phyloP scores from a whole-genome alignment of 2,797 vertebrate species.

The Schizothorax lantsangensis region DNA sequence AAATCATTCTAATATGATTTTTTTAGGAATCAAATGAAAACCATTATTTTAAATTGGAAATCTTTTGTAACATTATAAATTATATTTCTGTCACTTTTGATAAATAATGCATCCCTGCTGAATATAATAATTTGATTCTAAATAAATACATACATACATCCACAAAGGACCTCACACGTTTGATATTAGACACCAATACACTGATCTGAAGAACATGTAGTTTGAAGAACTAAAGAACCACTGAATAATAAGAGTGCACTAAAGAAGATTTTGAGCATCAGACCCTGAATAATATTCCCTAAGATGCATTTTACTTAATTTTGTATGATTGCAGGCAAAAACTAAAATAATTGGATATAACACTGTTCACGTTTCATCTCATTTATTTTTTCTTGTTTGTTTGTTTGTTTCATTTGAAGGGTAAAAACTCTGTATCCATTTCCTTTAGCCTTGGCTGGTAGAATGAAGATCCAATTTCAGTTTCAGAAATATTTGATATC shows the following conservation, averaged over 20 bases:
- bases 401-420: neutral
- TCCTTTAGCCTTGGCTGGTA: neutral
- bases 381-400: neutral
- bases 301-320: neutral
- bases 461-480: neutral
- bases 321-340: neutral
- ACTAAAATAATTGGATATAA: neutral
- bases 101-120: neutral
- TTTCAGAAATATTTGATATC: constrained; percentile 1
- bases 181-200: neutral
- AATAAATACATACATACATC: neutral
- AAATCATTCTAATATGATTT: neutral
- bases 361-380: neutral
- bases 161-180: neutral
- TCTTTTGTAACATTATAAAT: neutral
- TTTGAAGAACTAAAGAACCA: neutral
- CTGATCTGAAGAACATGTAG: neutral
- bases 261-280: neutral
- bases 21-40: neutral
- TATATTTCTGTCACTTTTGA: neutral
- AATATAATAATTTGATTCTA: neutral
- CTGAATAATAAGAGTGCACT: neutral
- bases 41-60: neutral
- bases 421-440: neutral
- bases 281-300: neutral